Conservation (phyloP, 2,797 vertebrate genomes). For the Catharus ustulatus region DNA sequence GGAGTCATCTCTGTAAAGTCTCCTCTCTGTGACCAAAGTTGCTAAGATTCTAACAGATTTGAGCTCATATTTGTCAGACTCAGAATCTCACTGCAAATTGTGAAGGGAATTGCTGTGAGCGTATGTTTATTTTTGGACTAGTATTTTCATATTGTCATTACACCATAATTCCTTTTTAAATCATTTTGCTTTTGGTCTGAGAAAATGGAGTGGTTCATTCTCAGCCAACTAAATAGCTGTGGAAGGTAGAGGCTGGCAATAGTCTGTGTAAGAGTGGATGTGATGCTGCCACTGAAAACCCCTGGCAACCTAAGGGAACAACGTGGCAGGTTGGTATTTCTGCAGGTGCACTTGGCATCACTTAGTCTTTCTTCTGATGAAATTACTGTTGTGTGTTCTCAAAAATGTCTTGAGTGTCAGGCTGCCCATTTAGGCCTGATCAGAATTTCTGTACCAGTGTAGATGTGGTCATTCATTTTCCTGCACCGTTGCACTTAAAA, state of each 20-base stretch:
- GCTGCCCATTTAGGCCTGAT: background rate
- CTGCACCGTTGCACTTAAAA: background rate
- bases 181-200: background rate
- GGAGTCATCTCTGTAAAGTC: background rate
- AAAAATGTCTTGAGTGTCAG: background rate
- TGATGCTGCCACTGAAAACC: background rate
- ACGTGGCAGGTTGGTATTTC: background rate
- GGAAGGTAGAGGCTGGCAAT: background rate
- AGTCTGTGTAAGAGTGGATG: background rate
- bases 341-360: background rate
- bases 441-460: background rate
- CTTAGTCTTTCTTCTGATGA: background rate
- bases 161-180: background rate
- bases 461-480: background rate
- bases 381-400: background rate
- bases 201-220: background rate
- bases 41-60: background rate
- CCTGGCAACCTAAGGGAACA: fast-evolving
- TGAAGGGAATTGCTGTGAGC: background rate
- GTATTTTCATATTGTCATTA: background rate
- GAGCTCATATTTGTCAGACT: background rate
- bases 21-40: background rate
- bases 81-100: background rate
- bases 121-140: background rate
- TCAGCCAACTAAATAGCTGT: background rate